Evolutionary conservation across 1,140 invertebrate species (phyloP).

Genomic region (Neuroterus valhalla): DNA sequence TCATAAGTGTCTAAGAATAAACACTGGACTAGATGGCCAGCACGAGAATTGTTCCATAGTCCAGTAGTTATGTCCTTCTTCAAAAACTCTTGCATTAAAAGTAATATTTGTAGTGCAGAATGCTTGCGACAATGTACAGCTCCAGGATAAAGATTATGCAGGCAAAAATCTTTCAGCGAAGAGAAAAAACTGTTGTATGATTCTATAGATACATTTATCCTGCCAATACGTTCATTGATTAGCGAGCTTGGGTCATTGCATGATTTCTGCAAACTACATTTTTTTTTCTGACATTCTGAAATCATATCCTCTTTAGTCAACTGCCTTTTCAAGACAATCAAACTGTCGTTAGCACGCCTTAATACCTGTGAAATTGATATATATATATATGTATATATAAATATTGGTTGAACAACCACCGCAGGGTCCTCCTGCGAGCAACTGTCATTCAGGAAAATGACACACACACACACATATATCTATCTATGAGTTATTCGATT

Average conservation of each 20-base stretch:
- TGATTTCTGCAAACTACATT: constrained; percentile 45
- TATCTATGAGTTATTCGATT: too few species aligned
- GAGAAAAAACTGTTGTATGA: constrained; percentile 70
- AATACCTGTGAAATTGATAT: constrained; percentile 56
- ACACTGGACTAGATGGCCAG: constrained; percentile 63
- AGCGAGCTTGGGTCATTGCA: constrained; percentile 33
- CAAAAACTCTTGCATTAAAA: constrained; percentile 61
- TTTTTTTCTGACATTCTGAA: constrained; percentile 55
- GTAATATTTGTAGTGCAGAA: constrained; percentile 78
- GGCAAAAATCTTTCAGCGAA: constrained; percentile 75
- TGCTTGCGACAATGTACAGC: constrained; percentile 83
- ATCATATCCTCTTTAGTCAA: constrained; percentile 52
- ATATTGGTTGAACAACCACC: too few species aligned
- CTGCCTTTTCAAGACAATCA: constrained; percentile 55
- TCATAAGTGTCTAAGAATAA: constrained; percentile 86
- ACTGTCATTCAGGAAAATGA: too few species aligned
- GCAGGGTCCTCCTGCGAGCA: too few species aligned
- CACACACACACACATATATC: too few species aligned
- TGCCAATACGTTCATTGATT: constrained; percentile 19
- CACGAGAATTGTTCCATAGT: constrained; percentile 37
- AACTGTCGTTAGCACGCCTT: constrained; percentile 65
- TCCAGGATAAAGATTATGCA: constrained; percentile 78
- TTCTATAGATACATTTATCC: constrained; percentile 44
- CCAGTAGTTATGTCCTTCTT: constrained; percentile 44
- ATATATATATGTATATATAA: too few species aligned